These are phyloP conservation scores for Temnothorax ravouxi DNA, from an alignment of 2,888 invertebrate species.

Conservation along the genomic window DNA sequence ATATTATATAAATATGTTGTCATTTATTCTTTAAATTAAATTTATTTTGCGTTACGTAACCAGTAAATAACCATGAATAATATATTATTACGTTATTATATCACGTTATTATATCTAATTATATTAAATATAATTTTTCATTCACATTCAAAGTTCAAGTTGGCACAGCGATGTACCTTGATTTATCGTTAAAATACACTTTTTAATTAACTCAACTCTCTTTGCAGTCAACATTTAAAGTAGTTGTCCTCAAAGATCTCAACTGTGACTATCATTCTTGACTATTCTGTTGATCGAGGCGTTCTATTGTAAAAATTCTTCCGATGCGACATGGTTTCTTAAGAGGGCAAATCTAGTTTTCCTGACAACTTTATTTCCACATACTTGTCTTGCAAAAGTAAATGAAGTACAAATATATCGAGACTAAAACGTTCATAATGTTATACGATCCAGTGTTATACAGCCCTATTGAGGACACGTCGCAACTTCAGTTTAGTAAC, in stretches of 20 bases:
- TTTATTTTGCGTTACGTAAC: neutral
- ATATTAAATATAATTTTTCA: neutral
- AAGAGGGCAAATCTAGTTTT: constrained; percentile 69
- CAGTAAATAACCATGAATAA: neutral
- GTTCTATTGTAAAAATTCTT: constrained; percentile 72
- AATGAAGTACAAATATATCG: neutral
- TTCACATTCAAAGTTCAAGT: neutral
- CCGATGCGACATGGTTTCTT: constrained; percentile 71
- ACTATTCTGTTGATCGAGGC: constrained; percentile 66
- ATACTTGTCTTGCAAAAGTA: neutral
- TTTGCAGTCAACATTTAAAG: constrained; percentile 71
- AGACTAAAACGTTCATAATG: neutral
- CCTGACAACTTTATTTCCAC: constrained; percentile 19
- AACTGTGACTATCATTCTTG: constrained; percentile 69
- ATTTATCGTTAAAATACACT: constrained; percentile 34
- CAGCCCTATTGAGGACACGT: constrained; percentile 74
- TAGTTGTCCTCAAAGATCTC: constrained; percentile 79
- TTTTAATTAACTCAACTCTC: constrained; percentile 68
- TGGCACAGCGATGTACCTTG: constrained; percentile 65
- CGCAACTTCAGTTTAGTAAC: constrained; percentile 68
- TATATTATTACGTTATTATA: neutral
- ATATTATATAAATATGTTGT: neutral
- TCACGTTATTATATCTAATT: neutral
- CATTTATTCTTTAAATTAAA: neutral
- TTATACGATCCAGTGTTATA: constrained; percentile 8